Conservation (phyloP, 2,888 invertebrate genomes). For the Suillia variegata region DNA sequence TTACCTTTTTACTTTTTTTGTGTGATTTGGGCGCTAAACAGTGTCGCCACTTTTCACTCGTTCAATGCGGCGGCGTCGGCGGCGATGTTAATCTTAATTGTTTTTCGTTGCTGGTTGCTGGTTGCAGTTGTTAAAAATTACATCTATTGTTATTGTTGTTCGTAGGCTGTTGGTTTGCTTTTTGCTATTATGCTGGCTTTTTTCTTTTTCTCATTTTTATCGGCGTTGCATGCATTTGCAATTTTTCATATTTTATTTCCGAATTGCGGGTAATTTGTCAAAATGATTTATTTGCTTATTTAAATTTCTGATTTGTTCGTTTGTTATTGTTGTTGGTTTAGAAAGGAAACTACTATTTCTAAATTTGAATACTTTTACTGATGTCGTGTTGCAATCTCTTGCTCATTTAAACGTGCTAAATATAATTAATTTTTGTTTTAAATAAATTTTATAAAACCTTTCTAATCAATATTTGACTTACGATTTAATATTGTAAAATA, state of each 20-base stretch:
- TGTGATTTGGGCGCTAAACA: not conserved
- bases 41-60: conserved; percentile 9
- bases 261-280: not conserved
- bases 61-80: not conserved
- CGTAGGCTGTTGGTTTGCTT: conserved; percentile 2
- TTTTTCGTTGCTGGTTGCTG: not conserved
- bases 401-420: too few relatives aligned
- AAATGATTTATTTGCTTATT: not conserved
- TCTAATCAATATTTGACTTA: too few relatives aligned
- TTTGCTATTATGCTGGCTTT: too few relatives aligned
- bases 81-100: conserved; percentile 7
- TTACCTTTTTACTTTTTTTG: not conserved
- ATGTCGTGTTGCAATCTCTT: too few relatives aligned
- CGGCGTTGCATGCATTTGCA: conserved; percentile 7
- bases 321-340: too few relatives aligned
- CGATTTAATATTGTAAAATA: too few relatives aligned
- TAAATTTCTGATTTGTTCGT: too few relatives aligned
- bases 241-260: conserved; percentile 4
- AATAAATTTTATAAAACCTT: too few relatives aligned
- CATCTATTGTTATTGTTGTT: not conserved
- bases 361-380: too few relatives aligned
- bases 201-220: too few relatives aligned
- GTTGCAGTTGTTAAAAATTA: not conserved
- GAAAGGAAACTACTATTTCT: too few relatives aligned
- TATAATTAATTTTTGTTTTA: too few relatives aligned